A percentile compares a stretch with the other conserved stretches of the same genome.
phyloP scores from a whole-genome alignment of 2,113 vertebrate genomes.

The Vulpes lagopus region DNA sequence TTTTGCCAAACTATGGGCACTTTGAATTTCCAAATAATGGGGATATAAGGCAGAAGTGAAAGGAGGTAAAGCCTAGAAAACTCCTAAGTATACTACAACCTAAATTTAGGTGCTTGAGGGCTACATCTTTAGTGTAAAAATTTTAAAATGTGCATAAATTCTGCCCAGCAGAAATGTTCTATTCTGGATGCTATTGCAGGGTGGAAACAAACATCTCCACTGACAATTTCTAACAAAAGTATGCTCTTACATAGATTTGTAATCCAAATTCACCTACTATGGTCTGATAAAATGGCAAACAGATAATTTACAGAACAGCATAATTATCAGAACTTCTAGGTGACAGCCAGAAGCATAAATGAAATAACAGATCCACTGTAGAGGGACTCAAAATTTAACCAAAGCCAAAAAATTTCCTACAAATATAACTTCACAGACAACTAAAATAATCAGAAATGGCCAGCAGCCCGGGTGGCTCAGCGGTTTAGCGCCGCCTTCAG shows the following conservation, averaged over 20 bases:
- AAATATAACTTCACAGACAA: not conserved
- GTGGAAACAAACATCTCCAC: conserved; percentile 4
- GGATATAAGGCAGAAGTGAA: not conserved
- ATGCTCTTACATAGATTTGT: not conserved
- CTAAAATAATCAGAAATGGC: not conserved
- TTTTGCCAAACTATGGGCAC: not conserved
- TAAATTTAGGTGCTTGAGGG: not conserved
- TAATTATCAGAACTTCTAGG: conserved; percentile 3
- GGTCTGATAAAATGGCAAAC: not conserved
- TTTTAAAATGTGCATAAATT: not conserved
- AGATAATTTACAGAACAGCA: not conserved
- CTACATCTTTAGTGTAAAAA: not conserved
- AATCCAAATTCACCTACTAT: conserved; percentile 39
- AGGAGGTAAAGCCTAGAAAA: not conserved
- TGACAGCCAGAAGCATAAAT: conserved; percentile 1
- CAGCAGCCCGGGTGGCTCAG: too few species aligned
- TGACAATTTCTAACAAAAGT: conserved; percentile 13
- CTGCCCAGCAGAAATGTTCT: not conserved
- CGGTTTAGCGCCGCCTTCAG: too few species aligned
- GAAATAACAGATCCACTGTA: not conserved
- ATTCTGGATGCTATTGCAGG: not conserved
- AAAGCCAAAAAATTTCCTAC: not conserved
- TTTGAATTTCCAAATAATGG: not conserved
- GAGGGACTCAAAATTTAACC: not conserved
- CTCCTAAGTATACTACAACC: not conserved